Conservation (phyloP, 2,113 vertebrate genomes). For the Pterocles gutturalis region DNA sequence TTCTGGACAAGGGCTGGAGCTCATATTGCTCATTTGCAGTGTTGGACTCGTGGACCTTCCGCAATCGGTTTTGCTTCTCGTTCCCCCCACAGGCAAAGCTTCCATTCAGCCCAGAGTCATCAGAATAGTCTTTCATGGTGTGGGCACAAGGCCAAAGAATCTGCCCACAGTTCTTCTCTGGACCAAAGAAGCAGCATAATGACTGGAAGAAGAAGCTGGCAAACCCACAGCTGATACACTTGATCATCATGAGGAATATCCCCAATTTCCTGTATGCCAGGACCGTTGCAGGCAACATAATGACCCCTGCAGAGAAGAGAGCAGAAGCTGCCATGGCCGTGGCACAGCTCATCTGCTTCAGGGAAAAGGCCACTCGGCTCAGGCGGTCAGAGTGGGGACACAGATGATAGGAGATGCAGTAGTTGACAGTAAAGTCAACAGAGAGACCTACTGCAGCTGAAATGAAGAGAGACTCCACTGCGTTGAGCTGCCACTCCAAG, state of each 20-base stretch:
- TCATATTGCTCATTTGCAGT: constrained; percentile 90
- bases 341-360: constrained; percentile 94
- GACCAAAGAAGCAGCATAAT: constrained; percentile 95
- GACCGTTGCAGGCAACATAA: constrained; percentile 92
- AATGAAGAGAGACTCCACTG: constrained; percentile 92
- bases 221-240: constrained; percentile 96
- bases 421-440: constrained; percentile 91
- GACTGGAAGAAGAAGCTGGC: constrained; percentile 98
- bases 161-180: constrained; percentile 92
- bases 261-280: constrained; percentile 92
- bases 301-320: constrained; percentile 90
- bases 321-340: constrained; percentile 89
- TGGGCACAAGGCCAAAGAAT: constrained; percentile 87
- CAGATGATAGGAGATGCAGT: constrained; percentile 93
- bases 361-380: constrained; percentile 91
- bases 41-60: constrained; percentile 78
- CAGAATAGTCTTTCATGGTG: constrained; percentile 73
- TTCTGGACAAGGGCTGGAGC: constrained; percentile 91
- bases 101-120: constrained; percentile 75
- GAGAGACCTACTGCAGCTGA: constrained; percentile 93
- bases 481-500: constrained; percentile 95
- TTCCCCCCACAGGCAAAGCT: constrained; percentile 79
- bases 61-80: constrained; percentile 78
- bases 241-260: constrained; percentile 94
- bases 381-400: constrained; percentile 93